Base-by-base conservation (phyloP, 2,888 invertebrate species). In the Apodemia duryi region DNA sequence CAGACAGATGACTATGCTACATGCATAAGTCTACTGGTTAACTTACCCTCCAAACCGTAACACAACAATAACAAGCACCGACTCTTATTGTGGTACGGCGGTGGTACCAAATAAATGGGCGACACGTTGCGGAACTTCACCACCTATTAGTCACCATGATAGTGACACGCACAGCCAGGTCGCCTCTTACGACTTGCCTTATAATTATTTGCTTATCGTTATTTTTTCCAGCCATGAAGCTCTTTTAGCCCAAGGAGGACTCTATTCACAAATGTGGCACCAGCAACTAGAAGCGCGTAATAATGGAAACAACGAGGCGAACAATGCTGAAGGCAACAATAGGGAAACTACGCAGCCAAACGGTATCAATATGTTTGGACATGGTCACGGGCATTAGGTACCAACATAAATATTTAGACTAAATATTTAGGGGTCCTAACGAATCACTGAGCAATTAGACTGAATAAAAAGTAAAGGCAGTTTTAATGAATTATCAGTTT, bases 201-300 rank as follows among this genome's bases (percentile, higher is more conserved):
- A 21, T 21, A 21, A 21, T 21, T 21, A 21, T 21, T 21, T 21
- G 21, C 21, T 32, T 32, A 32, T 32, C 32, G 32, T 32, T 32
- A 32, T 63, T 41, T 32, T 28, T 90, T 92, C 54, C 85, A 96
- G 96, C 63, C 97, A 97, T 83, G 95, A 95, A 69, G 93, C 95
- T 62, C 88, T 97, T 5, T 83, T 97, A 62, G 89, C 91, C 1
- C 90, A 91, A 74, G 94, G 93, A 69, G 97, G 97, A 4, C 86
- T 96, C 63, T 99, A 99, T 88, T 94, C 96, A 0, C 93, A 94
- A 38, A 99, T 99, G 98, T 99, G 99, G 99, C 94, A 95, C 73
- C 96, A 97, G 72, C 98, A 98, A 77, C 85, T 96, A 9, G 94
- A 95, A 75, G 94, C 89, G 65, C 84, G 92, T 67, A 87, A 86